phyloP scores from a whole-genome alignment of 2,113 vertebrate genomes.

The Lepisosteus osseus region DNA sequence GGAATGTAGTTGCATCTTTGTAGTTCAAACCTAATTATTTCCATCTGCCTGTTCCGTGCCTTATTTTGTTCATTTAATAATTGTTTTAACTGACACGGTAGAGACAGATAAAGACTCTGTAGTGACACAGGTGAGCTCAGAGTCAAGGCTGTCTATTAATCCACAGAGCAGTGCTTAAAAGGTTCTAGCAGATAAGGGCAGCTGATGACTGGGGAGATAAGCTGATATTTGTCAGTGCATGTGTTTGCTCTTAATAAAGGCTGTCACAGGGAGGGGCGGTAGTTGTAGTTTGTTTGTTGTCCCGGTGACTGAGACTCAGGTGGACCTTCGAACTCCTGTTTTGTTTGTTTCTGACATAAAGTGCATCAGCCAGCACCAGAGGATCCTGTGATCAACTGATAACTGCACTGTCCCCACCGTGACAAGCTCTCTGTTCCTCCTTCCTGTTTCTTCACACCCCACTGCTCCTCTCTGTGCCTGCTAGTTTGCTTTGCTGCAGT shows the following conservation, averaged over 20 bases:
- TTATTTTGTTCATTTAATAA: no score
- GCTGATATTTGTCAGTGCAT: neutral
- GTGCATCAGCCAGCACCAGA: constrained; percentile 22
- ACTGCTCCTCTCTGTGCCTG: neutral
- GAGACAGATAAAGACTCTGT: no score
- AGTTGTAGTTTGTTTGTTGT: constrained; percentile 26
- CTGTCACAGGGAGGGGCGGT: neutral
- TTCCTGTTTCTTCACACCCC: neutral
- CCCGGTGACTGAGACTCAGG: constrained; percentile 18
- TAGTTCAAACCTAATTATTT: no score
- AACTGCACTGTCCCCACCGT: constrained; percentile 14
- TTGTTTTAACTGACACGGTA: no score
- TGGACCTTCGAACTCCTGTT: constrained; percentile 35
- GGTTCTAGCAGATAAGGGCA: no score
- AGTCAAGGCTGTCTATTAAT: no score
- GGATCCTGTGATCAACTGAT: constrained; percentile 14
- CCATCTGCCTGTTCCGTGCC: no score
- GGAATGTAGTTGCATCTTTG: no score
- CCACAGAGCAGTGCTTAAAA: no score
- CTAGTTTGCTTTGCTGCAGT: no score
- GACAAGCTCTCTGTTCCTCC: constrained; percentile 9
- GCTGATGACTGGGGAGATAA: no score
- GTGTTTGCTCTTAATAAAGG: constrained; percentile 16
- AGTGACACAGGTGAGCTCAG: no score
- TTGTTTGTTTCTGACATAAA: constrained; percentile 28